A percentile compares a stretch with the other conserved stretches of the same genome.
Conservation (phyloP, 2,113 vertebrate genomes). For the Benitochromis conjunctus region DNA sequence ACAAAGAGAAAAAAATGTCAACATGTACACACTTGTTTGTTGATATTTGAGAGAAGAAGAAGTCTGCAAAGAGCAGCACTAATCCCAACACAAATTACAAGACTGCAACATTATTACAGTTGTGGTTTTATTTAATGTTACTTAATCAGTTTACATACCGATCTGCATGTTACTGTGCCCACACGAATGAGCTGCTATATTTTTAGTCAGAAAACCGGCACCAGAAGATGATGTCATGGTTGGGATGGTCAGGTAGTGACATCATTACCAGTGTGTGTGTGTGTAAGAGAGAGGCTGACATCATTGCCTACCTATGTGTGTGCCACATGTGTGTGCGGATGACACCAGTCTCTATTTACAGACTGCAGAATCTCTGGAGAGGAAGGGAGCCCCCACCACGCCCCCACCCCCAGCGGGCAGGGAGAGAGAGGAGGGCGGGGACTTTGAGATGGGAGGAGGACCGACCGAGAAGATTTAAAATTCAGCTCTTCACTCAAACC, state of each 20-base stretch:
- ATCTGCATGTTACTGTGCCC: rapidly evolving
- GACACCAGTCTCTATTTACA: conserved; percentile 32
- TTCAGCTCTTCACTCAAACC: neutral
- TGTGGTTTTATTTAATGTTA: neutral
- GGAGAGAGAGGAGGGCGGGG: neutral
- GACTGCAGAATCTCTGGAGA: neutral
- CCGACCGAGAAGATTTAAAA: neutral
- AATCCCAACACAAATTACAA: neutral
- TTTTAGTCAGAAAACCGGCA: neutral
- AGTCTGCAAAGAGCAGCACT: neutral
- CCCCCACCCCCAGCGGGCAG: neutral
- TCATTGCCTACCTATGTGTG: neutral
- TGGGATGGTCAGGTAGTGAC: neutral
- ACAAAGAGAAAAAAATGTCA: neutral
- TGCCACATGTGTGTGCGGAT: neutral
- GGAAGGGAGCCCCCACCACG: neutral
- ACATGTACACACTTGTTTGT: neutral
- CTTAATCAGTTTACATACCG: neutral
- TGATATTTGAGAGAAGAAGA: neutral
- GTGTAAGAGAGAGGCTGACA: neutral
- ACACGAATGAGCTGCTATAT: neutral
- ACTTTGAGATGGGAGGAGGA: neutral
- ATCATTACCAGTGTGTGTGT: neutral
- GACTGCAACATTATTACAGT: neutral
- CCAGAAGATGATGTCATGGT: conserved; percentile 24